Conservation (phyloP, 2,888 invertebrate species). For the Diloba caeruleocephala region DNA sequence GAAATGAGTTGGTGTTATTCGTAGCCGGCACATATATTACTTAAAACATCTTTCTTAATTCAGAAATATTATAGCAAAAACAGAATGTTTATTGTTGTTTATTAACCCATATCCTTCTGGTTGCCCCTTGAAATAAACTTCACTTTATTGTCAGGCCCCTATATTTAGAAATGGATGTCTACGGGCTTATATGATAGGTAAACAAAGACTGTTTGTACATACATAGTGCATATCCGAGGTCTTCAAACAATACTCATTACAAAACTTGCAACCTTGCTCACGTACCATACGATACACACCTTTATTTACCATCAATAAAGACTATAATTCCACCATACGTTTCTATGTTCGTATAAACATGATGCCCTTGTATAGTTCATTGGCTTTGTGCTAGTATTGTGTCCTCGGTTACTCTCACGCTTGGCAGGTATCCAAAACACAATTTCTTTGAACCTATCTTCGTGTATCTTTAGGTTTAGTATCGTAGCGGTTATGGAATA, state of each 20-base stretch:
- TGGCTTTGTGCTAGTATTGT: conserved; percentile 26
- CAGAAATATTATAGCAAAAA: no score
- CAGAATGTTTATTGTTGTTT: no score
- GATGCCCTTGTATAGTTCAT: conserved; percentile 42
- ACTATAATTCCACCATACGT: conserved; percentile 4
- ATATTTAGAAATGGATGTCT: no score
- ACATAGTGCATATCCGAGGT: not conserved
- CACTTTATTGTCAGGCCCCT: no score
- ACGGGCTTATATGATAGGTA: no score
- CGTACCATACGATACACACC: not conserved
- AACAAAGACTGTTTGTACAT: no score
- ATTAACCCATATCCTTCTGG: no score
- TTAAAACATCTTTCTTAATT: no score
- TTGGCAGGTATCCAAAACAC: conserved; percentile 28
- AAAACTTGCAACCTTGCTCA: conserved; percentile 18
- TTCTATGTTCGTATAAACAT: conserved; percentile 9
- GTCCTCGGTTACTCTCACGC: conserved; percentile 16
- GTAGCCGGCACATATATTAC: no score
- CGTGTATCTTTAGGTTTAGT: not conserved
- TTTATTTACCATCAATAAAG: accelerated
- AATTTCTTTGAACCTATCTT: conserved; percentile 16
- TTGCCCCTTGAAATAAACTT: no score
- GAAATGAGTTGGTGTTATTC: no score
- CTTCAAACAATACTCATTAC: conserved; percentile 24
- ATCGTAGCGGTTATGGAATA: no score